Evolutionary conservation across 2,113 vertebrate species (phyloP).

Genomic region (Pelecanus crispus): DNA sequence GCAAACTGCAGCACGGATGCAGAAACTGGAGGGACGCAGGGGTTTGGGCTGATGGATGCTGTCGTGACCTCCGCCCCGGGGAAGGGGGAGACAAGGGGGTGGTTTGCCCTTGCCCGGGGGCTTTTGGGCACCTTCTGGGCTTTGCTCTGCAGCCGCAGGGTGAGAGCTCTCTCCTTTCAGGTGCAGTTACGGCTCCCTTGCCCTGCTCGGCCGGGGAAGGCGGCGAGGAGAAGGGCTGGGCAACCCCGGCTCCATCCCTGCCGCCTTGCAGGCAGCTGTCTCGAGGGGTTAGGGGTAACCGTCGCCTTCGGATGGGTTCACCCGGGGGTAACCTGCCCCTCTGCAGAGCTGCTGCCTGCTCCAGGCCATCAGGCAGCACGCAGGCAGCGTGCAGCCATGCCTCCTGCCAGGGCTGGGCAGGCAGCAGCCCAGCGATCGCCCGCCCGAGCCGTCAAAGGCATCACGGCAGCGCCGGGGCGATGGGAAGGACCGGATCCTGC

Average conservation of each 20-base stretch:
- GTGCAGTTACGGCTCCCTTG: fast-evolving
- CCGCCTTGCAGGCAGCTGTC: neutral
- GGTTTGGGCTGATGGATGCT: neutral
- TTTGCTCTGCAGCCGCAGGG: neutral
- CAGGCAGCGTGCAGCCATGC: neutral
- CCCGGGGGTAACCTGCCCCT: neutral
- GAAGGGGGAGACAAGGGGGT: neutral
- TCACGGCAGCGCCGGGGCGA: neutral
- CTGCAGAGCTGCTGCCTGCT: neutral
- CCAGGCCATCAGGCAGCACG: neutral
- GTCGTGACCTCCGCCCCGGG: fast-evolving
- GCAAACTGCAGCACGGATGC: neutral
- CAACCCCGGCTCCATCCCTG: neutral
- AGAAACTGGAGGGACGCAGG: neutral
- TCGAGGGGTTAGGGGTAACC: fast-evolving
- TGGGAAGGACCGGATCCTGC: neutral
- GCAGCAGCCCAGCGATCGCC: neutral
- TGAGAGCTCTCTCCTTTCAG: neutral
- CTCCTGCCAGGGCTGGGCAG: neutral
- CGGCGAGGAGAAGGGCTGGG: neutral
- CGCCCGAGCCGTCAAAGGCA: neutral
- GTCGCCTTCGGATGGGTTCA: fast-evolving
- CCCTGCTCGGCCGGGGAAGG: neutral
- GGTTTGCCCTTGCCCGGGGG: neutral
- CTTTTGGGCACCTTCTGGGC: neutral